phyloP scores from a whole-genome alignment of 2,797 vertebrate species.

The Pseudochromis fuscus region DNA sequence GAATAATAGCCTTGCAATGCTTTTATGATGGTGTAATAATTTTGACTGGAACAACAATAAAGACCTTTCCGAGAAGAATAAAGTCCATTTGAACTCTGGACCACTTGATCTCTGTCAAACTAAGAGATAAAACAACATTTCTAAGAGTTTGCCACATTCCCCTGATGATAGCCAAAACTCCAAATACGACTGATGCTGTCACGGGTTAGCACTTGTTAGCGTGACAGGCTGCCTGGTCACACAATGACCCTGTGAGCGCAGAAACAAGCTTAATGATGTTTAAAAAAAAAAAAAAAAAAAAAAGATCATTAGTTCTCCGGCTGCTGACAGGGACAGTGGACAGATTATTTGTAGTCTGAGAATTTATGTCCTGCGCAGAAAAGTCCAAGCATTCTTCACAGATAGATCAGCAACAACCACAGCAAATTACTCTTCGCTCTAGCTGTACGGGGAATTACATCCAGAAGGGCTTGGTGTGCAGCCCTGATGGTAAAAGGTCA shows the following conservation, averaged over 20 bases:
- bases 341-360: conserved; percentile 58
- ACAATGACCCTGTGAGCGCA: conserved; percentile 47
- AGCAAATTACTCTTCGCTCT: conserved; percentile 58
- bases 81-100: conserved; percentile 25
- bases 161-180: conserved; percentile 31
- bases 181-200: conserved; percentile 49
- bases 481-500: conserved; percentile 53
- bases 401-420: conserved; percentile 50
- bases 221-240: conserved; percentile 54
- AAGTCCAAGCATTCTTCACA: conserved; percentile 60
- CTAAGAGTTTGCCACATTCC: conserved; percentile 45
- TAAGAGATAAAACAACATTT: conserved; percentile 18
- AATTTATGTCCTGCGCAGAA: conserved; percentile 55
- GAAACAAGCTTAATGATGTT: conserved; percentile 56
- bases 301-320: conserved; percentile 43
- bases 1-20: conserved; percentile 15
- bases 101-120: conserved; percentile 50
- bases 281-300: conserved; percentile 48
- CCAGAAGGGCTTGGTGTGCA: conserved; percentile 36
- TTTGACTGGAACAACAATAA: conserved; percentile 30
- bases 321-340: conserved; percentile 43
- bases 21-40: conserved; percentile 39
- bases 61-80: conserved; percentile 45
- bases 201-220: conserved; percentile 56
- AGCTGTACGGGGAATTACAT: conserved; percentile 51